These are phyloP conservation scores for Cettia cetti DNA, from an alignment of 2,113 vertebrate genomes.

Conservation along the genomic window DNA sequence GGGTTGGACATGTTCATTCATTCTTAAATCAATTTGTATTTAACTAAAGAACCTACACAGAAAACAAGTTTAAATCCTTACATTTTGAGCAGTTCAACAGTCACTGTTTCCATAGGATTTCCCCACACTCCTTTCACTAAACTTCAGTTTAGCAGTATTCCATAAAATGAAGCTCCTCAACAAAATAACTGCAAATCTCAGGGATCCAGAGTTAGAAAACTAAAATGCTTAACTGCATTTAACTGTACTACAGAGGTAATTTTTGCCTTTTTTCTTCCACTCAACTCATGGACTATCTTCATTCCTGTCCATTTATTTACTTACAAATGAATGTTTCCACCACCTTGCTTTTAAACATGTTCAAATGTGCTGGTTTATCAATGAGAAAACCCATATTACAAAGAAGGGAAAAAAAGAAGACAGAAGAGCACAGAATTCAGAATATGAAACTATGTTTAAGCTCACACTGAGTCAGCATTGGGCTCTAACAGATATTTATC, in stretches of 20 bases:
- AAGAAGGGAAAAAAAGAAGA: background rate
- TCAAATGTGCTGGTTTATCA: background rate
- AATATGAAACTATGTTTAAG: background rate
- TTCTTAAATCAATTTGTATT: background rate
- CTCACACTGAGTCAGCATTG: background rate
- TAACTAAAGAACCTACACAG: background rate
- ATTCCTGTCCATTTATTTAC: background rate
- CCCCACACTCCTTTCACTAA: background rate
- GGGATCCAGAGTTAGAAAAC: background rate
- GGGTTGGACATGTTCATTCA: background rate
- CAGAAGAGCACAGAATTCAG: background rate
- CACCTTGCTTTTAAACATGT: background rate
- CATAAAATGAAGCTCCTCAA: background rate
- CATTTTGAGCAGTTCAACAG: background rate
- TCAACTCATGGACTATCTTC: background rate
- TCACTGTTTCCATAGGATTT: background rate
- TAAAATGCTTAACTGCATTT: background rate
- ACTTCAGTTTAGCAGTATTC: background rate
- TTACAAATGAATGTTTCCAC: background rate
- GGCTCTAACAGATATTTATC: background rate
- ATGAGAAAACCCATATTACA: background rate
- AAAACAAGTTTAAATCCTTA: background rate
- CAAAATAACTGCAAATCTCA: background rate
- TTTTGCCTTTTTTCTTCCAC: background rate
- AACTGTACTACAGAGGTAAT: background rate